Percentiles rank a stretch among this genome's conserved stretches.
These are phyloP conservation scores for Emmelina monodactyla DNA, from an alignment of 2,888 invertebrate genomes.

Conservation along the genomic window DNA sequence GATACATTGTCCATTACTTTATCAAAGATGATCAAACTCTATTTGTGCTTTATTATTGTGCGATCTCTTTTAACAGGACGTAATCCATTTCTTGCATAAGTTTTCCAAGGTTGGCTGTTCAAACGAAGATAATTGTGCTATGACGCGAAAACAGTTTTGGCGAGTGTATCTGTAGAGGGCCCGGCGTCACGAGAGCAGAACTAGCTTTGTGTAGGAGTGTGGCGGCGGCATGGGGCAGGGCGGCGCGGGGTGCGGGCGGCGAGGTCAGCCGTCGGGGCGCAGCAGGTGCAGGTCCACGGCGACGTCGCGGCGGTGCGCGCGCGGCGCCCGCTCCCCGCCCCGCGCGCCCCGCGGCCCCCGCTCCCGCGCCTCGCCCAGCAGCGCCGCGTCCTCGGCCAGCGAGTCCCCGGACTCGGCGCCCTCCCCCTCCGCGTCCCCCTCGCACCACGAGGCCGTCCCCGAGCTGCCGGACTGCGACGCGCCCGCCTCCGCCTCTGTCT, in stretches of 20 bases:
- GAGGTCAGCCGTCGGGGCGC: constrained; percentile 46
- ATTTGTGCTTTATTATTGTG: no score
- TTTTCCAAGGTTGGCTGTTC: no score
- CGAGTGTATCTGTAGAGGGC: no score
- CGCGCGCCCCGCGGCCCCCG: constrained; percentile 17
- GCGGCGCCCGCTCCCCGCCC: constrained; percentile 31
- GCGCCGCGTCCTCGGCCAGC: constrained; percentile 54
- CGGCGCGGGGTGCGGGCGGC: neutral
- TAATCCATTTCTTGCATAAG: no score
- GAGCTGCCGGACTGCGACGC: constrained; percentile 46
- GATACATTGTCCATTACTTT: no score
- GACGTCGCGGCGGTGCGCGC: constrained; percentile 47
- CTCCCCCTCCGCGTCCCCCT: constrained; percentile 56
- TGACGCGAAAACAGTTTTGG: no score
- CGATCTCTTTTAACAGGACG: no score
- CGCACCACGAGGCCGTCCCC: constrained; percentile 62
- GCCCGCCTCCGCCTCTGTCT: constrained; percentile 48
- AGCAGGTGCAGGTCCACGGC: constrained; percentile 56
- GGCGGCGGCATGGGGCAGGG: neutral
- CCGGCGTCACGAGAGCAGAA: neutral
- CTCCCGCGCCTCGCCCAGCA: constrained; percentile 33
- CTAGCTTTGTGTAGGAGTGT: neutral
- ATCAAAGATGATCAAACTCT: no score
- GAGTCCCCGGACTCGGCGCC: constrained; percentile 35
- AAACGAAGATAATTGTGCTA: no score